Evolutionary conservation across 1,140 invertebrate genomes (phyloP).

Genomic region (Musca vetustissima): DNA sequence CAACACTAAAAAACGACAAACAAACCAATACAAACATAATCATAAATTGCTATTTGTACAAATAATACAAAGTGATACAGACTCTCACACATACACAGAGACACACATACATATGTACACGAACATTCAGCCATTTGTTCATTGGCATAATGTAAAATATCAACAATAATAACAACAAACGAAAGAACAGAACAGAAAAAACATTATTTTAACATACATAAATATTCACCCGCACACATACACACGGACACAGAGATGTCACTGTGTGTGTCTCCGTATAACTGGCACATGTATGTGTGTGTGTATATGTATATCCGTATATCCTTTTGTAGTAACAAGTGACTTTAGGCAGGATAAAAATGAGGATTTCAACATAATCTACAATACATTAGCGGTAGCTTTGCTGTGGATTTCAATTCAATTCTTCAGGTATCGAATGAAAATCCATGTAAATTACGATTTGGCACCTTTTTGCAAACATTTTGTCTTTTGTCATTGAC

Average conservation of each 20-base stretch:
- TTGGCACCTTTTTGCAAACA: constrained; percentile 47
- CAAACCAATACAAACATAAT: constrained; percentile 16
- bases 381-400: constrained; percentile 57
- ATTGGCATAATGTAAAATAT: constrained; percentile 8
- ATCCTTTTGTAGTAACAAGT: constrained; percentile 9
- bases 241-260: not conserved
- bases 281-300: constrained; percentile 11
- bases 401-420: constrained; percentile 57
- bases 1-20: not conserved
- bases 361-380: constrained; percentile 55
- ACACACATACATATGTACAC: not conserved
- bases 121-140: not conserved
- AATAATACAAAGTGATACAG: not conserved
- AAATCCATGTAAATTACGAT: constrained; percentile 57
- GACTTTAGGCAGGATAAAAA: constrained; percentile 36
- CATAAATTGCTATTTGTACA: constrained; percentile 10
- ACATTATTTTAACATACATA: not conserved
- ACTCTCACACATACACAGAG: not conserved
- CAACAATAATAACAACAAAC: not conserved
- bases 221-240: not conserved
- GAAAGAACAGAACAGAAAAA: not conserved
- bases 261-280: constrained; percentile 21
- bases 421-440: constrained; percentile 55
- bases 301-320: constrained; percentile 6
- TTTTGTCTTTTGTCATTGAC: not conserved